phyloP scores from a whole-genome alignment of 2,888 invertebrate genomes.

The Scaptomyza reducta region DNA sequence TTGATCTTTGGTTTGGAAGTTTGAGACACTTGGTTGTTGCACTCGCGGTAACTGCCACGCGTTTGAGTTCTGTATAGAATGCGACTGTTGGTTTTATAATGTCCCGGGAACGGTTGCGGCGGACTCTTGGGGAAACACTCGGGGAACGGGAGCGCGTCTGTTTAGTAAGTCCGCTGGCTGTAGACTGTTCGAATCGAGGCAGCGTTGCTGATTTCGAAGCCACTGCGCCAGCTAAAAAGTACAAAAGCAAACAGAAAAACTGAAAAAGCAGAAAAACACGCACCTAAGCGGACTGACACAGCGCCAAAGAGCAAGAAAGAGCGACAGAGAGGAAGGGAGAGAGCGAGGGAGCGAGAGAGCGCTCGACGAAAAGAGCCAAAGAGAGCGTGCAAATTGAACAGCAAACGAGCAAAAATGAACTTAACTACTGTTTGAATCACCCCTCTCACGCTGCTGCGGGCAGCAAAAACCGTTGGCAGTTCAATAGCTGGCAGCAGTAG shows the following conservation, averaged over 20 bases:
- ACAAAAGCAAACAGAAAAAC: conserved; percentile 38
- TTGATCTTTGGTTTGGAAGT: conserved; percentile 31
- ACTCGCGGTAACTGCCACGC: conserved; percentile 54
- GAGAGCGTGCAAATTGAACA: conserved; percentile 42
- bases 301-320: conserved; percentile 12
- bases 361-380: conserved; percentile 20
- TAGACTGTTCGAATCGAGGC: conserved; percentile 73
- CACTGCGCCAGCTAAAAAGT: conserved; percentile 46
- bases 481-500: conserved; percentile 54
- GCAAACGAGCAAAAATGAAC: conserved; percentile 29
- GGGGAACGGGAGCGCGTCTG: conserved; percentile 52
- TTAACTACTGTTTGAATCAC: conserved; percentile 56
- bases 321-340: conserved; percentile 24
- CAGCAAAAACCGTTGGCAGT: conserved; percentile 59
- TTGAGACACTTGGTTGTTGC: conserved; percentile 38
- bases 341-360: neutral
- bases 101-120: conserved; percentile 28
- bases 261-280: conserved; percentile 52
- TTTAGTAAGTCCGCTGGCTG: conserved; percentile 73
- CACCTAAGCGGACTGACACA: conserved; percentile 54
- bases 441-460: conserved; percentile 8
- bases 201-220: conserved; percentile 62
- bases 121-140: neutral
- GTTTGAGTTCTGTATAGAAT: conserved; percentile 43
- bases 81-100: conserved; percentile 21